Percentiles rank a stretch among this genome's conserved stretches.
phyloP scores from a whole-genome alignment of 1,140 invertebrate species.

The Micrasema minimum region DNA sequence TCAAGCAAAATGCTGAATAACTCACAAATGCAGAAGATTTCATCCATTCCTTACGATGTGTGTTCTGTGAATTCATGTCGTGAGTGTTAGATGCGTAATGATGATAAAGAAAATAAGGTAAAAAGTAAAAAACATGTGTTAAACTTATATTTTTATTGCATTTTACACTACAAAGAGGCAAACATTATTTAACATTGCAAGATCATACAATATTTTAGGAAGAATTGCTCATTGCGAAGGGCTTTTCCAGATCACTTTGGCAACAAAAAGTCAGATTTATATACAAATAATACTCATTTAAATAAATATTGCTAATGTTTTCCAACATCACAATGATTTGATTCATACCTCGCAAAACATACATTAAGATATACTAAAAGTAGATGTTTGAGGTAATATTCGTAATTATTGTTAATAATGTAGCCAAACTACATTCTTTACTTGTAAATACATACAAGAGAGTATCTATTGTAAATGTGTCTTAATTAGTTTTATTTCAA shows the following conservation, averaged over 20 bases:
- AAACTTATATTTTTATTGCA: constrained; percentile 34
- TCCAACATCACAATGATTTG: neutral
- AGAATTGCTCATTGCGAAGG: constrained; percentile 21
- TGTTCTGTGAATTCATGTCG: too few species aligned
- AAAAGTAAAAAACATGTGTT: neutral
- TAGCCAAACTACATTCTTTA: too few species aligned
- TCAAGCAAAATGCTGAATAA: too few species aligned
- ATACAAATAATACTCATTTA: constrained; percentile 3
- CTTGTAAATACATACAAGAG: too few species aligned
- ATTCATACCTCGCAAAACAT: neutral
- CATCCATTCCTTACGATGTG: too few species aligned
- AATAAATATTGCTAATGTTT: neutral
- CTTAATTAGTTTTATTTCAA: neutral
- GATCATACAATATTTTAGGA: constrained; percentile 21
- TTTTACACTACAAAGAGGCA: constrained; percentile 33
- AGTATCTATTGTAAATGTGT: too few species aligned
- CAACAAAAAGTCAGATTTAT: neutral
- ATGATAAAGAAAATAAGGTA: too few species aligned
- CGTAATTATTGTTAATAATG: too few species aligned
- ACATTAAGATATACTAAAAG: neutral
- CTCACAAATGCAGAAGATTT: too few species aligned
- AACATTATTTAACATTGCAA: constrained; percentile 28
- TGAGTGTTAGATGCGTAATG: too few species aligned
- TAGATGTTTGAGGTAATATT: neutral
- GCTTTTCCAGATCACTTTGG: constrained; percentile 36